Conservation (phyloP, 2,888 invertebrate species). For the Philonicus albiceps region DNA sequence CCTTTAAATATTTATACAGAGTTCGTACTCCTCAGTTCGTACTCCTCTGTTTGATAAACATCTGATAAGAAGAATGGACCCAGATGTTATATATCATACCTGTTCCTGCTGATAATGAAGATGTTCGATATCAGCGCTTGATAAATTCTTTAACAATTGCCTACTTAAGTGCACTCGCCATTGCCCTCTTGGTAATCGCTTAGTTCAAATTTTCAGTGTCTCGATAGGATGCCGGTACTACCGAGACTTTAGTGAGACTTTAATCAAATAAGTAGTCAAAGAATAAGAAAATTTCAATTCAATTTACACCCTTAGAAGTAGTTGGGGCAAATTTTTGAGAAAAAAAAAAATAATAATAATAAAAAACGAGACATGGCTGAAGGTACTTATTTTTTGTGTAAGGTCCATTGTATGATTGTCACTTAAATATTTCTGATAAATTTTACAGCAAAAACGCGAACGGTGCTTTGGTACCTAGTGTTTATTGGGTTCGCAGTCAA, state of each 20-base stretch:
- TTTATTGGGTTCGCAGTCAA: conserved; percentile 74
- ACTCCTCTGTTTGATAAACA: conserved; percentile 13
- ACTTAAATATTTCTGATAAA: not conserved
- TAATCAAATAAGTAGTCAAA: not conserved
- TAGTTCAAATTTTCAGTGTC: not conserved
- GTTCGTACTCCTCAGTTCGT: not conserved
- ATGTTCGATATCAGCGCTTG: conserved; percentile 18
- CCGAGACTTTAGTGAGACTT: not conserved
- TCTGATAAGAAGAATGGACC: not conserved
- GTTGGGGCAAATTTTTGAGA: not conserved
- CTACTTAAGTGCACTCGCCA: conserved; percentile 1
- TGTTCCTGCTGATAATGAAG: conserved; percentile 10
- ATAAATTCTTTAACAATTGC: conserved; percentile 9
- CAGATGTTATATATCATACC: conserved; percentile 5
- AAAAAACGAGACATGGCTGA: not conserved
- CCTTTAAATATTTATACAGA: not conserved
- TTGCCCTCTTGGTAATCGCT: not conserved
- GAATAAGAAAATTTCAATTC: not conserved
- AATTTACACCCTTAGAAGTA: not conserved
- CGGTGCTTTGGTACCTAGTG: conserved; percentile 70
- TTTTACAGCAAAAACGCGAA: conserved; percentile 58
- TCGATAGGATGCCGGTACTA: not conserved
- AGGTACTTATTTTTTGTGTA: not conserved
- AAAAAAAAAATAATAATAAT: not conserved
- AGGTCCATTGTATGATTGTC: not conserved